Base-by-base conservation (phyloP, 2,888 invertebrate species). In the Acronicta leporina region DNA sequence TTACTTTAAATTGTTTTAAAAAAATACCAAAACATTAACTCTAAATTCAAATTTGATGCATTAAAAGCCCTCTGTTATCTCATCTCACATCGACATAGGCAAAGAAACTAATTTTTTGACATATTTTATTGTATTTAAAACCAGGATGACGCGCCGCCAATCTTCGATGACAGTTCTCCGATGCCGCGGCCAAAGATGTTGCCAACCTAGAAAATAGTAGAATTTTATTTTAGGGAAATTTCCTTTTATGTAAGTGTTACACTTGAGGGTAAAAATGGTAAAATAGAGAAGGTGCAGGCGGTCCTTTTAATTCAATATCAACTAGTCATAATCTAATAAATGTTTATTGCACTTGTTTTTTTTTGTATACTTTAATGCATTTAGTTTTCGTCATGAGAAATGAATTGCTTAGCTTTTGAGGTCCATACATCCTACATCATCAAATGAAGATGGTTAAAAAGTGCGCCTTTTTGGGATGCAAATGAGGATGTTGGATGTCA, bases 181-280 rank as follows among this genome's bases (percentile, higher is more conserved):
- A 98, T 97, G 76, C 98, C 97, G 87, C 98, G 97, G 53, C 98
- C 98, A 82, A 98, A 97, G 89, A 98, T 97, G 92, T 97, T 98
- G 80, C 98, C 98, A 83, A 98, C 97, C 92, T 97, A 95, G 33
- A 84, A 84, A 77, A 77, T n/a, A 52, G 9, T 33, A 35, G 13
- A 0, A 44, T 38, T 40, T 1, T n/a, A 33, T 7, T n/a, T 47
- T 4, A 16, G 20, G 41, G 44, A 42, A 49, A 42, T 11, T 9
- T 1, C n/a, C n/a, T 27, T 8, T 30, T 13, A 13, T 6, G n/a
- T 20, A 13, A 13, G 2, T 16, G 48, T 7, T 15, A 48, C 47
- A 41, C 13, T 7, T n/a, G 11, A 27, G 45, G 9, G 15, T 14
- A 16, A 15, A n/a, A n/a, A 33, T 8, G 13, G 7, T 11, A 41